Conservation (phyloP, 1,140 invertebrate genomes). For the Cepaea nemoralis region DNA sequence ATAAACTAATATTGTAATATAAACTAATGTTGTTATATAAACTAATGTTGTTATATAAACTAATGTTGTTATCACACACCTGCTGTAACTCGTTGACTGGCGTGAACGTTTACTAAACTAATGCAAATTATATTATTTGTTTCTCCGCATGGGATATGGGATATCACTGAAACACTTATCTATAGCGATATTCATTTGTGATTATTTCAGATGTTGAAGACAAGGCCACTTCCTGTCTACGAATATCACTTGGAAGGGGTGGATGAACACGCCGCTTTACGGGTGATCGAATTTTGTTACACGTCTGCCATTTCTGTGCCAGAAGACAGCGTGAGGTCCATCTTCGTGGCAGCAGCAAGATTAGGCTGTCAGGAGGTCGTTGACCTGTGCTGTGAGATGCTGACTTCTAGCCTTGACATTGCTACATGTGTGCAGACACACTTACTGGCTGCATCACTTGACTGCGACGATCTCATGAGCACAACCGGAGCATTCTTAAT, state of each 20-base stretch:
- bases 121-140: too few relatives aligned
- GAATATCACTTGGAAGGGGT: constrained; percentile 50
- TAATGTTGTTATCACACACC: too few relatives aligned
- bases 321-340: constrained; percentile 54
- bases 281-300: constrained; percentile 61
- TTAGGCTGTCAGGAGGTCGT: constrained; percentile 55
- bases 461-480: constrained; percentile 42
- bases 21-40: too few relatives aligned
- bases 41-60: too few relatives aligned
- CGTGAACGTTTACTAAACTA: too few relatives aligned
- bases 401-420: constrained; percentile 45
- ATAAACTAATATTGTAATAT: too few relatives aligned
- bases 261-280: constrained; percentile 45
- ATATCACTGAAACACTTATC: too few relatives aligned
- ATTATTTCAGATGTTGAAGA: neutral
- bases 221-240: neutral
- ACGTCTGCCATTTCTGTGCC: constrained; percentile 56
- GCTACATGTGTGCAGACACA: constrained; percentile 51
- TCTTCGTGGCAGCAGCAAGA: constrained; percentile 50
- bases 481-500: constrained; percentile 49
- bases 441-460: constrained; percentile 33
- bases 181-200: neutral
- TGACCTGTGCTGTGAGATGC: constrained; percentile 55
- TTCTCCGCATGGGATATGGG: too few relatives aligned
- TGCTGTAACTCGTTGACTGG: too few relatives aligned